These are phyloP conservation scores for Idris sp. DNA, from an alignment of 1,140 invertebrate species.

Conservation along the genomic window DNA sequence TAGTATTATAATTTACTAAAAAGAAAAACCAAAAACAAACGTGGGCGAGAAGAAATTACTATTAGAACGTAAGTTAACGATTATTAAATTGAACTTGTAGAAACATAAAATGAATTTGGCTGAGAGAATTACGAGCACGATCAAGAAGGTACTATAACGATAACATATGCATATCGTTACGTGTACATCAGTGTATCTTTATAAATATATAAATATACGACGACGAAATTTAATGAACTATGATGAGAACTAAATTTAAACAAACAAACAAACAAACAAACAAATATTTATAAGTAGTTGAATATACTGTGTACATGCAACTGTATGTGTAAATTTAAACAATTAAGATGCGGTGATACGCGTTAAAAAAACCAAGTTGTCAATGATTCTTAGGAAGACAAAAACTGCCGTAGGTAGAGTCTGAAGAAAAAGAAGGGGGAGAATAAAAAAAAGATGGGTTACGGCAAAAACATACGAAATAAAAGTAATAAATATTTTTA, in stretches of 20 bases:
- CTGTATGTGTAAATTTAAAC: slow-evolving; percentile 61
- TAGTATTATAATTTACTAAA: too few relatives aligned
- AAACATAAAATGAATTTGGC: slow-evolving; percentile 21
- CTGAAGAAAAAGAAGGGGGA: slow-evolving; percentile 1
- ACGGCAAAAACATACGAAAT: slow-evolving; percentile 28
- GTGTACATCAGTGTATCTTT: slow-evolving; percentile 34
- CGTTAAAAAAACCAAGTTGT: slow-evolving; percentile 25
- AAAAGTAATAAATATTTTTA: slow-evolving; percentile 75
- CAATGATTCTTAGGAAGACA: slow-evolving; percentile 37
- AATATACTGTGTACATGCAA: slow-evolving; percentile 56
- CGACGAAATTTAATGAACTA: slow-evolving; percentile 61
- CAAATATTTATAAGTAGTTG: slow-evolving; percentile 66
- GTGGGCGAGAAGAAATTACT: slow-evolving; percentile 66
- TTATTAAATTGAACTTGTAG: slow-evolving; percentile 62
- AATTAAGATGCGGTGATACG: slow-evolving; percentile 1
- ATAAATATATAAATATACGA: slow-evolving; percentile 65
- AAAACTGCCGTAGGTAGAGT: slow-evolving; percentile 41
- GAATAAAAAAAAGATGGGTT: slow-evolving; percentile 12
- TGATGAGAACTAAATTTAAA: slow-evolving; percentile 43
- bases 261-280: too few relatives aligned
- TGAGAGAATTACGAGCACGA: too few relatives aligned
- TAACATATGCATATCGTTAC: neutral
- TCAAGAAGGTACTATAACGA: too few relatives aligned
- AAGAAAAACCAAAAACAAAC: too few relatives aligned
- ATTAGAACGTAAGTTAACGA: slow-evolving; percentile 70